Evolutionary conservation across 2,888 invertebrate species (phyloP).

Genomic region (Chrysotoxum bicinctum): DNA sequence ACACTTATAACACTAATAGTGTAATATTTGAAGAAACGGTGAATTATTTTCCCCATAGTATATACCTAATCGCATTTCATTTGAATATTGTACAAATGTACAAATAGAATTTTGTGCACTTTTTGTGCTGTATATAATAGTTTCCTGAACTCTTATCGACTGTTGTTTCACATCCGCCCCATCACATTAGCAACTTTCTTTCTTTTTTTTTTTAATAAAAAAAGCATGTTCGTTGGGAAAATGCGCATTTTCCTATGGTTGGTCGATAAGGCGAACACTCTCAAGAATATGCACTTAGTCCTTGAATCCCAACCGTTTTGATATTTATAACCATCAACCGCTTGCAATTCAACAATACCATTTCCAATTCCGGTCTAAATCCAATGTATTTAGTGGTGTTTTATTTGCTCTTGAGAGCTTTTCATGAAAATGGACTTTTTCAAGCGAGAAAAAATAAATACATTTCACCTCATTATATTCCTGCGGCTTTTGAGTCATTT

Average conservation of each 20-base stretch:
- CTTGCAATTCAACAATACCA: not conserved
- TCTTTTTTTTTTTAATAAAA: constrained; percentile 32
- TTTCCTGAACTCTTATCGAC: constrained; percentile 4
- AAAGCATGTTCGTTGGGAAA: constrained; percentile 56
- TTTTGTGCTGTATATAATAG: constrained; percentile 38
- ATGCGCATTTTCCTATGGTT: constrained; percentile 64
- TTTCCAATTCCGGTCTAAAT: constrained; percentile 19
- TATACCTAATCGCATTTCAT: constrained; percentile 29
- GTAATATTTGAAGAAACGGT: no score
- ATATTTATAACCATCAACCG: constrained; percentile 1
- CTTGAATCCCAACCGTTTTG: constrained; percentile 72
- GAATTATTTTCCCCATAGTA: no score
- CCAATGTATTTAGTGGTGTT: constrained; percentile 33
- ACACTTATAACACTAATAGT: no score
- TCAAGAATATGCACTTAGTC: constrained; percentile 72
- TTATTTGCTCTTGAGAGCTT: constrained; percentile 46
- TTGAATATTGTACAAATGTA: constrained; percentile 4
- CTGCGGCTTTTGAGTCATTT: constrained; percentile 80
- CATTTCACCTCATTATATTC: constrained; percentile 76
- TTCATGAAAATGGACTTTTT: constrained; percentile 47
- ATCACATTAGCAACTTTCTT: constrained; percentile 43
- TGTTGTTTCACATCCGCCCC: not conserved
- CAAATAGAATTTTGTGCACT: not conserved
- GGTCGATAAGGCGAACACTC: constrained; percentile 41
- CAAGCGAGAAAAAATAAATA: constrained; percentile 62